Evolutionary conservation across 92 coral and sea anemone species (phyloP).

Genomic region (Diadumene lineata): DNA sequence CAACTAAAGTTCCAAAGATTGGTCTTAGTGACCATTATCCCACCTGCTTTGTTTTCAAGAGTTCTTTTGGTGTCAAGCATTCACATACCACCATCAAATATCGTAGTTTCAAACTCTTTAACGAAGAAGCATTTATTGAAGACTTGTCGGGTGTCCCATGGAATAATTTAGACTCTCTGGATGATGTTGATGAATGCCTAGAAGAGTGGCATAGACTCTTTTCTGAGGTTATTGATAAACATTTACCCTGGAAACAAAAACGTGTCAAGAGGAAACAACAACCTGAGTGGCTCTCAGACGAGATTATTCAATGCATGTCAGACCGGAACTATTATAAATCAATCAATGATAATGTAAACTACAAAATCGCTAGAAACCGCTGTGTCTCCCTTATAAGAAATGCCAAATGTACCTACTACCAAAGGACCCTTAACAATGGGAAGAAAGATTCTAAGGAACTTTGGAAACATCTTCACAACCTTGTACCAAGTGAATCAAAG

Average conservation of each 20-base stretch:
- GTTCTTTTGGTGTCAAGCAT: slow-evolving; percentile 31
- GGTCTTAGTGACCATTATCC: slow-evolving; percentile 48
- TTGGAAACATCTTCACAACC: slow-evolving; percentile 20
- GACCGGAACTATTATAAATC: slow-evolving; percentile 16
- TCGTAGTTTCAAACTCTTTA: slow-evolving; percentile 23
- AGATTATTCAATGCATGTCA: slow-evolving; percentile 4
- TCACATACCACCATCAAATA: slow-evolving; percentile 31
- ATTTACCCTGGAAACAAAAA: slow-evolving; percentile 25
- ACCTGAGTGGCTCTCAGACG: slow-evolving; percentile 28
- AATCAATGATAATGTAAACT: background rate
- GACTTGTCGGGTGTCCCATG: slow-evolving; percentile 30
- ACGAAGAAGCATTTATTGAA: slow-evolving; percentile 21
- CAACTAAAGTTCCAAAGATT: slow-evolving; percentile 26
- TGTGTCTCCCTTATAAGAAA: slow-evolving; percentile 33
- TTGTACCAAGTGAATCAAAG: slow-evolving; percentile 13
- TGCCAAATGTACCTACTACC: slow-evolving; percentile 25
- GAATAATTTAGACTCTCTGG: background rate
- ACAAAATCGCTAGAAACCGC: slow-evolving; percentile 13
- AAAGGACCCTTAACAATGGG: slow-evolving; percentile 10
- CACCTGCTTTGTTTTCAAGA: slow-evolving; percentile 25
- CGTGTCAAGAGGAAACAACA: slow-evolving; percentile 30
- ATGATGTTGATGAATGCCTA: slow-evolving; percentile 30
- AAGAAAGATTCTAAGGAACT: slow-evolving; percentile 32
- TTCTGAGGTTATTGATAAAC: slow-evolving; percentile 25
- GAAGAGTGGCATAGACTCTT: slow-evolving; percentile 24